A percentile compares a stretch with the other conserved stretches of the same genome.
Evolutionary conservation across 1,140 invertebrate species (phyloP).

Genomic region (Halesus radiatus): DNA sequence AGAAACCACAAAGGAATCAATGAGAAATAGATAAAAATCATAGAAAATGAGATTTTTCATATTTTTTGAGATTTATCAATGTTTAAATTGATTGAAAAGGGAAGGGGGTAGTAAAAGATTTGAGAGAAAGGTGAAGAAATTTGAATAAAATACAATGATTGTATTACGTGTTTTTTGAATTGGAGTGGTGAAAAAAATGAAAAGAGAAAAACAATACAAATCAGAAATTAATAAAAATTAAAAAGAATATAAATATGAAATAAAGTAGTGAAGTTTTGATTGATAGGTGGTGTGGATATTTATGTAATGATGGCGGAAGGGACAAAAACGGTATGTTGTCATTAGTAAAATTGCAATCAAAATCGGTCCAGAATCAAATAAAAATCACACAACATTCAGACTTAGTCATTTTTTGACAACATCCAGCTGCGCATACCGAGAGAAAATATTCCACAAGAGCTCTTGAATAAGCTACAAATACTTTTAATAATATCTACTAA

Average conservation of each 20-base stretch:
- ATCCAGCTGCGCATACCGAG: conserved; percentile 30
- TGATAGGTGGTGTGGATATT: conserved; percentile 49
- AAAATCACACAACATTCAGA: conserved; percentile 41
- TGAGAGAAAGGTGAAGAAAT: too few species aligned
- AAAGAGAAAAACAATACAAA: not conserved
- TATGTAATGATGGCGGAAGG: conserved; percentile 35
- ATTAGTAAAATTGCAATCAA: conserved; percentile 57
- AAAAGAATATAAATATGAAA: conserved; percentile 56
- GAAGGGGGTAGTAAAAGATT: too few species aligned
- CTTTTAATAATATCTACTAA: too few species aligned
- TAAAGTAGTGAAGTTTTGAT: conserved; percentile 53
- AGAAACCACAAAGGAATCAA: not conserved
- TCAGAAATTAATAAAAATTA: conserved; percentile 52
- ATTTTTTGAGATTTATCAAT: too few species aligned
- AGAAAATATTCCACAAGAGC: conserved; percentile 36
- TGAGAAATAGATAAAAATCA: too few species aligned
- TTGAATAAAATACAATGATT: too few species aligned
- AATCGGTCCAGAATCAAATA: conserved; percentile 37
- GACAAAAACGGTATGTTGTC: conserved; percentile 54
- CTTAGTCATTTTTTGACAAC: conserved; percentile 34
- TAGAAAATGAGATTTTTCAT: too few species aligned
- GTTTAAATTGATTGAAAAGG: too few species aligned
- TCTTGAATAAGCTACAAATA: not conserved
- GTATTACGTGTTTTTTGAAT: too few species aligned
- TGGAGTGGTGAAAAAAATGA: too few species aligned